Base-by-base conservation (phyloP, 2,797 vertebrate genomes). In the Lepus townsendii region DNA sequence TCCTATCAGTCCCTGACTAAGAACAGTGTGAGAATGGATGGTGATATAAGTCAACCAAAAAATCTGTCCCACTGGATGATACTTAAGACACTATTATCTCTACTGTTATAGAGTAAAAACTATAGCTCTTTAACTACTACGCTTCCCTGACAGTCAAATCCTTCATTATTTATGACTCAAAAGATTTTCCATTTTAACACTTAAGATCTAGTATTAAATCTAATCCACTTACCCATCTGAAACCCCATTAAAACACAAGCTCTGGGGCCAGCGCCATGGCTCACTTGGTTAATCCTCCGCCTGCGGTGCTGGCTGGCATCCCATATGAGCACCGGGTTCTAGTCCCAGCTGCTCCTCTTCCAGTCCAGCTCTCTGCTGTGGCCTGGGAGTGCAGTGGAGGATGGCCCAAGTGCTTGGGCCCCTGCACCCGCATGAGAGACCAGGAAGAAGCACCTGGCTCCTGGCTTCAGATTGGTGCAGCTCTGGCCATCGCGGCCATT, bases 181-280 rank as follows among this genome's bases (percentile, higher is more conserved):
- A 42, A 42, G 42, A 42, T 42, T 42, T 42, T 52, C 32, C 62
- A 89, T 77, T 92, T 80, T 62, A 96, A 69, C 27, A 84, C 22
- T 69, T 47, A 78, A 88, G 12, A 22, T 69, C 0, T 2, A 35
- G 10, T 83, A 63, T 90, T 91, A 82, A 92, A 96, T 89, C 75
- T 84, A 96, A 95, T 57, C 32, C 20, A 92, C 35, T 77, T 88
- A 84, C 5, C 93, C 16, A 50, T 73, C 60, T 77, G 1, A 27
- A 91, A 76, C 52, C 19, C n/a, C 62, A 73, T 71, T 79, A 85
- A 94, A 88, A 75, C 63, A 32, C 72, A 32, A 79, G 17, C 47
- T 72, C 60, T 8, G 7, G 42, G 42, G 42, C 42, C 42, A 35
- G 7, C 7, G 38, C 38, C 38, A 42, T 42, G 38, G 5, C 38